Percentiles rank a stretch among this genome's conserved stretches.
These are phyloP conservation scores for Malurus leucopterus DNA, from an alignment of 2,797 vertebrate species.

Conservation along the genomic window DNA sequence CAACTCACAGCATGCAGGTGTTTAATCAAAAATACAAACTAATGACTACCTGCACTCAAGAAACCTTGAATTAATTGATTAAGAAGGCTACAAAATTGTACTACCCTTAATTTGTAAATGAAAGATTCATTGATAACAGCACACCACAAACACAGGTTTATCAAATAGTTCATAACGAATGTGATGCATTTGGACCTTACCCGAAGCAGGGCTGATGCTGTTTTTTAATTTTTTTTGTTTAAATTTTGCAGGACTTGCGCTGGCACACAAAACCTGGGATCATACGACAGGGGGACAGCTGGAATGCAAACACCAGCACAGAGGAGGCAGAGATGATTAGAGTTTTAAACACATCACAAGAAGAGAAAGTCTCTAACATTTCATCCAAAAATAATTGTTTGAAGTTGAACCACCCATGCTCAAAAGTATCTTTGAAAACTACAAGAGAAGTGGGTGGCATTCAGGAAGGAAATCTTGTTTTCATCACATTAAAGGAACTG, in stretches of 20 bases:
- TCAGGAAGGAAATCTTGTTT: background rate
- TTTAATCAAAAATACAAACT: background rate
- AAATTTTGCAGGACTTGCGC: background rate
- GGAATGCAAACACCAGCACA: background rate
- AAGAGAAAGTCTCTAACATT: background rate
- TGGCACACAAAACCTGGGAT: background rate
- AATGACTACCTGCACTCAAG: background rate
- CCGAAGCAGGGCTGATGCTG: background rate
- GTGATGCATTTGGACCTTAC: background rate
- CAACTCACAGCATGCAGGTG: background rate
- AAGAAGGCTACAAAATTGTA: background rate
- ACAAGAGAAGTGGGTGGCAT: background rate
- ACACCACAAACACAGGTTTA: background rate
- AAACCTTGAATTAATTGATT: background rate
- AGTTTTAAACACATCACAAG: background rate
- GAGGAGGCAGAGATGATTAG: too few relatives aligned
- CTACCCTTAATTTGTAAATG: background rate
- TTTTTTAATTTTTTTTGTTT: background rate
- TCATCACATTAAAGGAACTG: background rate
- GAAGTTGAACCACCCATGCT: background rate
- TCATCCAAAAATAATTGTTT: background rate
- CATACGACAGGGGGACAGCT: accelerated
- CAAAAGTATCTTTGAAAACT: background rate
- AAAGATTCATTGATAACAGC: background rate
- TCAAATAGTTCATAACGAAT: background rate